Evolutionary conservation across 2,888 invertebrate genomes (phyloP), one percentile per base, ranked within the genome.

Genomic region (Brachylomia viminalis): DNA sequence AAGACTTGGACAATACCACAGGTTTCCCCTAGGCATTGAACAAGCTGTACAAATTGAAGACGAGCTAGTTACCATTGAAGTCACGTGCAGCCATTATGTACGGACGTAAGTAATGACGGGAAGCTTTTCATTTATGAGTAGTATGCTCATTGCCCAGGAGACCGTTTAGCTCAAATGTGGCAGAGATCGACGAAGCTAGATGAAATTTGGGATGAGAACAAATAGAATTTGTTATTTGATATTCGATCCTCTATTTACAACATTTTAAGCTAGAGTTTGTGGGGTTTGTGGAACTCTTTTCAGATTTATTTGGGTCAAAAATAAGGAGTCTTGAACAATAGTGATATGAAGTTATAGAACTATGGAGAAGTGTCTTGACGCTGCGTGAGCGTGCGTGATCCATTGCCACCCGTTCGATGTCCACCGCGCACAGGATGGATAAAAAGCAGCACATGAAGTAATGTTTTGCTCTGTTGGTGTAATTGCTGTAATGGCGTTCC

Each of bases 71-170:
- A 17, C 69, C 38, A 85, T 81, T 75, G 73, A 64, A 79, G 82
- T 77, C 85, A 86, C 86, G 84, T 77, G 4, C 74, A 62, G 45
- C 61, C 17, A 59, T 82, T 82, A 72, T 72, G 78, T 81, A 56
- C 49, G 71, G 54, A 56, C 20, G 65, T 72, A 61, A 80, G 75
- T 83, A 79, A 86, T 79, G 77, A 72, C 79, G n/a, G 66, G 68
- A 54, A 54, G 72, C 56, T 84, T 69, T 77, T 75, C 78, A 47
- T 68, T 81, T 77, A 80, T 77, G 71, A 86, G 67, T 58, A n/a
- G 64, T 52, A n/a, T 47, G 52, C 58, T 33, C 54, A 45, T 38
- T 65, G 58, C 67, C 58, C 59, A 6, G 13, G 68, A 52, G 66
- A 52, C 54, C 49, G 49, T 56, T 70, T 66, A n/a, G n/a, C 56